Evolutionary conservation across 2,888 invertebrate species (phyloP), one percentile per base, ranked within the genome.

Genomic region (Ernsta delagoae): DNA sequence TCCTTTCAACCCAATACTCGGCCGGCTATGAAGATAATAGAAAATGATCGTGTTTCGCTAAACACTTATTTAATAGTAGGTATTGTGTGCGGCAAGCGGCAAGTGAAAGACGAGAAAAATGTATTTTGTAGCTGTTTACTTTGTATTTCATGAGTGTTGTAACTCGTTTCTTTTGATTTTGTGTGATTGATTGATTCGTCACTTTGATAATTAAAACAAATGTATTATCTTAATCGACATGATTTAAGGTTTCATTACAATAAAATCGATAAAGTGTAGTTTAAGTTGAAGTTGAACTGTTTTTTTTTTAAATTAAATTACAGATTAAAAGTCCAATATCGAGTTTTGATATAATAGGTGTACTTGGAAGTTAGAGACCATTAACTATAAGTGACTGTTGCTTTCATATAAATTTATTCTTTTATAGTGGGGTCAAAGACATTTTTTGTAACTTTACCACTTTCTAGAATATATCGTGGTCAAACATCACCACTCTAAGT

Each of bases 1-100:
- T 84, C 82, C 83, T 79, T 80, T 80, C 71, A 71, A 75, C 77
- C 75, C 74, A 53, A 71, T 73, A 75, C 74, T 72, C 74, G 73
- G 75, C 72, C 74, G 73, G 78, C 76, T 78, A 73, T 74, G 71
- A 73, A 80, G 81, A 83, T 84, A 84, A 84, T 80, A 77, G 77
- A 79, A 78, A 75, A 75, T 75, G 75, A 77, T 77, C 71, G 76
- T 72, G 72, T 74, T 75, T 61, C 62, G 61, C 66, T 70, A 60
- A 70, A 70, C 64, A 64, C 63, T 59, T 63, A 63, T 63, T 68
- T 68, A 50, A 63, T 63, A 62, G 56, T 16, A 16, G 16, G 16
- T 36, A 61, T 67, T 67, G 61, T 56, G 61, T 36, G 45, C 36
- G 62, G 41, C 39, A 41, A 24, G 45, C 36, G 62, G 41, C 50